Base-by-base conservation (phyloP, 1,140 invertebrate genomes). In the Drosophila nigromelanica region DNA sequence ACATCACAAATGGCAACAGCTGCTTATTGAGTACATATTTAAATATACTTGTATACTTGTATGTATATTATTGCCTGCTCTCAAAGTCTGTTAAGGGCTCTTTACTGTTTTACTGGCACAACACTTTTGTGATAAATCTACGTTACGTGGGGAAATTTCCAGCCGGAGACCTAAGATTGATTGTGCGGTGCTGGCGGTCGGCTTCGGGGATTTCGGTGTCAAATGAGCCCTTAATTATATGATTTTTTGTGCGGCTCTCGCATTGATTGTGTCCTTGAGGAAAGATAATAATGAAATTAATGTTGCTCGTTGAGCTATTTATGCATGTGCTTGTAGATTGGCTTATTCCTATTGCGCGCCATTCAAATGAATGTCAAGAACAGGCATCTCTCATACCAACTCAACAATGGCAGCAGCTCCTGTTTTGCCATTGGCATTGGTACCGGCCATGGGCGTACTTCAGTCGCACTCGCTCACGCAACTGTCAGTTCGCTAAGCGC, bases 331-430 rank as follows among this genome's bases (percentile, higher is more conserved):
- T 14, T 56, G 43, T 33, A 54, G 37, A 21, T 21, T 12, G 18
- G 21, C 37, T 45, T 58, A 43, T 66, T 45, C 18, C n/a, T 45
- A 33, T 75, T 27, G 54, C 21, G n/a, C 54, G 67, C 48, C 45
- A 58, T 72, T 66, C 63, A 75, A 87, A 81, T 87, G 67, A 86
- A 87, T 87, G 78, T 87, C 78, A 78, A 72, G 33, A 75, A 71
- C 81, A 86, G 81, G 67, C 67, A 78, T 58, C 61, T 59, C 42
- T 66, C 48, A 52, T 39, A 27, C 61, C 59, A 60, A 75, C 48
- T 75, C 78, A 64, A 68, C 62, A 64, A 60, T 71, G 59, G 27
- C 27, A 47, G 18, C 27, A n/a, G 12, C 76, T 45, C 42, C 1
- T 4, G 14, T 14, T 18, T 47, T 40, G 37, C 12, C 48, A 58